Base-by-base conservation (phyloP, 1,140 invertebrate species). In the Drosophila virilis region DNA sequence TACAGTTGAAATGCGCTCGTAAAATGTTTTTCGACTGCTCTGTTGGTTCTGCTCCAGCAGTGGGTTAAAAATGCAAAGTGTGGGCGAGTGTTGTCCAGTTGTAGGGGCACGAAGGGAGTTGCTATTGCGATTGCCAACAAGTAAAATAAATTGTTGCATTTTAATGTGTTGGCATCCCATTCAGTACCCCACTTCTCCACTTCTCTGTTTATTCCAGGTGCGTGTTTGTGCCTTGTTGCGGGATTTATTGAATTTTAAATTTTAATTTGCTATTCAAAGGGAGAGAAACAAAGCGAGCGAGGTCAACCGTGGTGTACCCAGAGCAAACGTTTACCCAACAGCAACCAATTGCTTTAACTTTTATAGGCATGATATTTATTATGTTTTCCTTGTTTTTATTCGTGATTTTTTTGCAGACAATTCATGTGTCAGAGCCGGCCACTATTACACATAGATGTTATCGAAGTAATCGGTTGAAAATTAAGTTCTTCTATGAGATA, bases 131-230 rank as follows among this genome's bases (percentile, higher is more conserved):
- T 77, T 65, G 74, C 74, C 80, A 89, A 84, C 85, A 84, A 89
- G 85, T 84, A 89, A 80, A 84, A 89, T 82, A 89, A 89, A 89
- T 89, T 89, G 84, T 89, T 89, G 84, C 80, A 89, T 89, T 89
- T 89, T 89, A 84, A 89, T 89, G 85, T 74, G 74, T 66, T 73
- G 51, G 57, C 50, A 46, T 58, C 35, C 8, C 38, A 9, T 22
- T 4, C 35, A 8, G n/a, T n/a, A 2, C 55, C 17, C n/a, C 10
- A 1, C 32, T 13, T 10, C 9, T 33, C 5, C 43, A 12, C 2
- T n/a, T n/a, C 66, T 35, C 48, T 77, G 43, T 69, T 66, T 71
- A 66, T 65, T 80, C 50, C 60, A 66, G 45, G 61, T 83, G 79
- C 54, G 77, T 69, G 71, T 33, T 59, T 45, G 45, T 69, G 60